Conservation (phyloP, 2,113 vertebrate genomes). For the Phocoena sinus region DNA sequence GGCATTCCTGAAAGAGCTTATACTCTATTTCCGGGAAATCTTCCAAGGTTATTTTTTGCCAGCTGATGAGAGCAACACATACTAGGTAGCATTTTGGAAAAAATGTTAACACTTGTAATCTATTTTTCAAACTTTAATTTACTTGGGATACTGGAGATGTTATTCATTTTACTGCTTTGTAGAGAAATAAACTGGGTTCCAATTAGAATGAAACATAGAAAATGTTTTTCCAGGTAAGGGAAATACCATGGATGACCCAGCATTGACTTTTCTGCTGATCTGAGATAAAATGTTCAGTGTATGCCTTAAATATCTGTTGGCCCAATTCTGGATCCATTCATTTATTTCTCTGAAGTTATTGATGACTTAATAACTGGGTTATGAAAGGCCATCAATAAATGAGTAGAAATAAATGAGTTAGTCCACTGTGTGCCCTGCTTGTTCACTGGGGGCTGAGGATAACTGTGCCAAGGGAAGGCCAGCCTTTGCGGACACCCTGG, state of each 20-base stretch:
- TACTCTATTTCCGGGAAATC: neutral
- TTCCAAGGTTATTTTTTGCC: neutral
- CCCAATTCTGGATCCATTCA: constrained; percentile 50
- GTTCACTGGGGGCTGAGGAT: constrained; percentile 53
- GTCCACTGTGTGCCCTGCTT: constrained; percentile 30
- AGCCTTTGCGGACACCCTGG: neutral
- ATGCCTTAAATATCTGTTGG: constrained; percentile 42
- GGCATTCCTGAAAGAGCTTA: neutral
- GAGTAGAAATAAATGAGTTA: constrained; percentile 66
- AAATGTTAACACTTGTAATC: neutral
- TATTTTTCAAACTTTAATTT: constrained; percentile 1
- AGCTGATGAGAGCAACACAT: neutral
- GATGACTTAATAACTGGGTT: constrained; percentile 67
- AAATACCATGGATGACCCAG: neutral
- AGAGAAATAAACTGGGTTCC: constrained; percentile 23
- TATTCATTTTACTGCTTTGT: neutral
- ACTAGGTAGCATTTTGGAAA: neutral
- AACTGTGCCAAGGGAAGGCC: constrained; percentile 32
- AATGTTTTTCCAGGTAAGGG: neutral
- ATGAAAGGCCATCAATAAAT: constrained; percentile 66
- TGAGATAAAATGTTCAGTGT: constrained; percentile 45
- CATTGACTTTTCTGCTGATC: constrained; percentile 39
- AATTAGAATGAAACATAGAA: neutral
- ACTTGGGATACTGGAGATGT: neutral
- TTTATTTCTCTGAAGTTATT: constrained; percentile 63